These are phyloP conservation scores for Raja brachyura DNA, from an alignment of 2,113 vertebrate species.

Conservation along the genomic window DNA sequence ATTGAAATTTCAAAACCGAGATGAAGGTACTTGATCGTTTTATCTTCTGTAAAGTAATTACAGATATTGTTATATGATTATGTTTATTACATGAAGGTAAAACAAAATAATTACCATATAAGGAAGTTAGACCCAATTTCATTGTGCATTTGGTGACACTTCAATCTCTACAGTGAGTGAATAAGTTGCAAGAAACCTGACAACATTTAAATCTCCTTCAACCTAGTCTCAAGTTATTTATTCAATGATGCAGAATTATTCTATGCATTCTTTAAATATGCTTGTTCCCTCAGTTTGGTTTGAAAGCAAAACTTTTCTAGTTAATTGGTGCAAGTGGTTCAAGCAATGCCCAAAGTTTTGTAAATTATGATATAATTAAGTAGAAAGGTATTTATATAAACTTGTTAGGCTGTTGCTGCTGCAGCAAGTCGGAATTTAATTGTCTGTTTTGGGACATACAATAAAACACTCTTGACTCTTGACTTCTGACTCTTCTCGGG, in stretches of 20 bases:
- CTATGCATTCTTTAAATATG: neutral
- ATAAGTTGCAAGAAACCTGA: neutral
- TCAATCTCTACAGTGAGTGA: neutral
- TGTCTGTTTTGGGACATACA: too few species aligned
- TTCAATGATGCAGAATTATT: neutral
- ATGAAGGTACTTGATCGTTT: neutral
- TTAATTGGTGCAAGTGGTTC: neutral
- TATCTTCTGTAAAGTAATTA: neutral
- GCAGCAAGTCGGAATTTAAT: too few species aligned
- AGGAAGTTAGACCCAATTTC: neutral
- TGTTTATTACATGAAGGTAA: neutral
- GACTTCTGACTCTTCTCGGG: too few species aligned
- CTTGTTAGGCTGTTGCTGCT: too few species aligned
- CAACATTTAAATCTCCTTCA: neutral
- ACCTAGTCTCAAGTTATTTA: neutral
- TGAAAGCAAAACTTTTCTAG: neutral
- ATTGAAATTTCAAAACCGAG: neutral
- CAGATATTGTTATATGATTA: neutral
- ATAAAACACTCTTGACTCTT: too few species aligned
- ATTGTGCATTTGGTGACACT: neutral
- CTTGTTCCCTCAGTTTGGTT: neutral
- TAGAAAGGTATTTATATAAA: neutral
- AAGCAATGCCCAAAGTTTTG: neutral
- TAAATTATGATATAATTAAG: neutral
- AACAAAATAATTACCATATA: neutral